Evolutionary conservation across 2,113 vertebrate species (phyloP), one percentile per base, ranked within the genome.

Genomic region (Semnornis frantzii): DNA sequence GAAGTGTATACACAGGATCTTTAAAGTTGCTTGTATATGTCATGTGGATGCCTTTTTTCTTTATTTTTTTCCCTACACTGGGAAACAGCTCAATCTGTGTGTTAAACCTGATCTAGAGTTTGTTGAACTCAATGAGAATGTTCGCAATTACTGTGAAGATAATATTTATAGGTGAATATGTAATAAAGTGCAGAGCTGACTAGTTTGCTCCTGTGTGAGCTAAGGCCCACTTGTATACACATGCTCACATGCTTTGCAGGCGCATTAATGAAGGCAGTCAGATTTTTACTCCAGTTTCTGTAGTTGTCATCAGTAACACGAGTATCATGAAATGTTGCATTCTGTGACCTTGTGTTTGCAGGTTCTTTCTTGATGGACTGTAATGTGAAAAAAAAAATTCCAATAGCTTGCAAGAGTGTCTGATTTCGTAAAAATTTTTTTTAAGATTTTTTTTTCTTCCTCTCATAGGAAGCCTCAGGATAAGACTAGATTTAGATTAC

Each of bases 321-420:
- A 78, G 42, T 82, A 89, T 93, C 10, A 18, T 63, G 86, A 89
- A 93, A 93, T 93, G 34, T 83, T 95, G 24, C 60, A 83, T 89
- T 89, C 12, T 15, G 72, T 92, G 91, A 87, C 90, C 85, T 80
- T 90, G 83, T 63, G 80, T 91, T 92, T 93, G 59, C 90, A 92
- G 86, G 71, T 90, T 94, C 73, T 84, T 92, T 96, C 91, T 95
- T 95, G 85, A 82, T 90, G 95, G 92, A 94, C 81, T 37, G 68
- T 46, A 10, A 58, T 91, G 87, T 89, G 90, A 79, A 91, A 89
- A 92, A 42, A 42, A 93, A 65, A 42, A 65, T 85, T 85, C 92
- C 87, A 95, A 86, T 76, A 93, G 79, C 72, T 87, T 92, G 84
- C 37, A 83, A 77, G n/a, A 89, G 62, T 63, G 73, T 93, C 74